Base-by-base conservation (phyloP, 2,888 invertebrate genomes). In the Yponomeuta sedellus region DNA sequence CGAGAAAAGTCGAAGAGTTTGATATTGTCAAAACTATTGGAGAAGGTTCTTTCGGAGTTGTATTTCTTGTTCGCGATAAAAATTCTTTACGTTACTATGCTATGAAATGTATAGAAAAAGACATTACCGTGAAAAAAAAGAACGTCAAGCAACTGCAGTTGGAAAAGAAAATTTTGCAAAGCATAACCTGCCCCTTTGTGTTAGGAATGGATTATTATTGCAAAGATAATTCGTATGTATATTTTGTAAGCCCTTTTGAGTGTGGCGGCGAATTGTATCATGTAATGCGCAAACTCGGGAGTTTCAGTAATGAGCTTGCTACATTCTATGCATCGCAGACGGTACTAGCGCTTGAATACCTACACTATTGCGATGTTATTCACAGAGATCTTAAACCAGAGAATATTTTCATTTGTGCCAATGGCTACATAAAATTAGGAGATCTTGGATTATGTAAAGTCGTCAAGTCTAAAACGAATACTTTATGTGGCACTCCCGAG, bases 401-500 rank as follows among this genome's bases (percentile, higher is more conserved):
- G 86, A 98, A 98, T 81, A 93, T 98, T 70, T 89, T 97, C 70
- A 92, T 98, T 40, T 94, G 94, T 75, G 79, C 82, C 66, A 90
- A 88, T 34, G 97, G 97, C 0, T 97, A 96, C 77, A 80, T 95
- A 5, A 94, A 96, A 89, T 91, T 98, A 64, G 96, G 96, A 5
- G 98, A 99, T 86, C 97, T 98, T 79, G 98, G 99, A 64, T 98
- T 98, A 85, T 95, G 97, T 71, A 99, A 98, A 91, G 83, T 94
- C 67, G 85, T 94, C 66, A 92, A 93, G 70, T 88, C 90, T 8
- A 90, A 98, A 72, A 98, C 98, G 0, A 97, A 96, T 94, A 98
- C 97, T 0, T 82, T 98, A 66, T 98, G 98, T 80, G 98, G 98
- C 0, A 99, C 99, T 0, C 98, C 99, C 0, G 98, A 99, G 84